phyloP scores from a whole-genome alignment of 1,140 invertebrate genomes.

The Neomicropteryx cornuta region DNA sequence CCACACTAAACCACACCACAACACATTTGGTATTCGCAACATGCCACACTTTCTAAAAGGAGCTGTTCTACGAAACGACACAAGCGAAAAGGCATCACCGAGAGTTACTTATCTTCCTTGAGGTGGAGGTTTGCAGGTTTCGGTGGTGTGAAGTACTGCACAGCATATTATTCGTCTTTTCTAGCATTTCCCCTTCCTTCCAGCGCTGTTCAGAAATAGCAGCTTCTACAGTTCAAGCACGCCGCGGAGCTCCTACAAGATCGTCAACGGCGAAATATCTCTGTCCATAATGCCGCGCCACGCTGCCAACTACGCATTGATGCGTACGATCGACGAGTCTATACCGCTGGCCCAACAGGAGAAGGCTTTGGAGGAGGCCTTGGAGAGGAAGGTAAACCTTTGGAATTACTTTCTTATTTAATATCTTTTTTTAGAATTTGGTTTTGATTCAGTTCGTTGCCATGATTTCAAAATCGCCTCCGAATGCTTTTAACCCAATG shows the following conservation, averaged over 20 bases:
- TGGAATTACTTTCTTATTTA: no score
- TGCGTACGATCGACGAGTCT: slow-evolving; percentile 51
- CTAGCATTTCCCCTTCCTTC: no score
- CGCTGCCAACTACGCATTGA: slow-evolving; percentile 43
- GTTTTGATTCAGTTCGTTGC: no score
- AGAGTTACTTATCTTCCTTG: background rate
- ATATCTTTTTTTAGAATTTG: no score
- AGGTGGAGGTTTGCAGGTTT: slow-evolving; percentile 23
- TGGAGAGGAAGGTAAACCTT: slow-evolving; percentile 23
- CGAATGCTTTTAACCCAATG: no score
- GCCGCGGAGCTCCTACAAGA: slow-evolving; percentile 21
- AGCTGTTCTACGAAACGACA: background rate
- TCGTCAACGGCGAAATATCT: slow-evolving; percentile 23
- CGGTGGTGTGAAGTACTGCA: no score
- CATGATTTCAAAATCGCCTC: no score
- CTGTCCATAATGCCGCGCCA: slow-evolving; percentile 27
- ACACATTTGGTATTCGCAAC: background rate
- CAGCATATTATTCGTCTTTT: no score
- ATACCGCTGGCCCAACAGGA: slow-evolving; percentile 42
- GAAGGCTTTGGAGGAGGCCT: slow-evolving; percentile 32
- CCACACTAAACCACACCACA: background rate
- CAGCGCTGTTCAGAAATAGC: slow-evolving; percentile 4
- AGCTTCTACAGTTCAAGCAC: slow-evolving; percentile 14
- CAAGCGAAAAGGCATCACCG: background rate
- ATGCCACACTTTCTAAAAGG: background rate